Base-by-base conservation (phyloP, 2,113 vertebrate genomes). In the Climacteris rufus region DNA sequence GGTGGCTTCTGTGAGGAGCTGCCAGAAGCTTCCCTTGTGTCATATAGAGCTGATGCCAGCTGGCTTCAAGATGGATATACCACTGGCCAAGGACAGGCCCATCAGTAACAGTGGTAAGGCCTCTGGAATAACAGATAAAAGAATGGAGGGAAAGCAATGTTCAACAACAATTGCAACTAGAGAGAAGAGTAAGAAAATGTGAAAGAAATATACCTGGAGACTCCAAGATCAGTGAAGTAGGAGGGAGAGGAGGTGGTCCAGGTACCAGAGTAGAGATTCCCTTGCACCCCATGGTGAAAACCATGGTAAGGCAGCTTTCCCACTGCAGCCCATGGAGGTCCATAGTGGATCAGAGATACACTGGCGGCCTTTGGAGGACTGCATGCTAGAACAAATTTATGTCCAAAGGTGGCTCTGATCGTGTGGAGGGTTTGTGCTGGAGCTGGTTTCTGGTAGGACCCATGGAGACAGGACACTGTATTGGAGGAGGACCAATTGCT, bases 401-500 rank as follows among this genome's bases (percentile, higher is more conserved):
- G 11, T 22, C 16, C 8, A 59, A 66, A 74, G 7, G 10, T 45
- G 25, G 3, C 33, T 52, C 28, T 66, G 53, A 45, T 24, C 6
- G 0, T 0, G 0, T 53, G 45, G 28, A 68, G 6, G 6, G 9
- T 30, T 82, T 66, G 20, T 68, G 13, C 47, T 78, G 30, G 35
- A 40, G 30, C 8, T 52, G 23, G 22, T 20, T 52, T 78, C 45
- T 63, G 18, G 21, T 39, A 77, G 28, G 28, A 61, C 10, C 12
- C 14, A 33, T n/a, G 35, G 28, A 45, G 24, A 45, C 10, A 50
- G 45, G 45, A 27, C 4, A 39, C 21, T 11, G 4, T 33, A 21
- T 10, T 65, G 22, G 6, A 74, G 25, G 12, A 23, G 31, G 22
- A 19, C n/a, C n/a, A n/a, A n/a, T 72, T 72, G 42, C 42, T 66